phyloP scores from a whole-genome alignment of 2,113 vertebrate species.

The Lycocorax pyrrhopterus region DNA sequence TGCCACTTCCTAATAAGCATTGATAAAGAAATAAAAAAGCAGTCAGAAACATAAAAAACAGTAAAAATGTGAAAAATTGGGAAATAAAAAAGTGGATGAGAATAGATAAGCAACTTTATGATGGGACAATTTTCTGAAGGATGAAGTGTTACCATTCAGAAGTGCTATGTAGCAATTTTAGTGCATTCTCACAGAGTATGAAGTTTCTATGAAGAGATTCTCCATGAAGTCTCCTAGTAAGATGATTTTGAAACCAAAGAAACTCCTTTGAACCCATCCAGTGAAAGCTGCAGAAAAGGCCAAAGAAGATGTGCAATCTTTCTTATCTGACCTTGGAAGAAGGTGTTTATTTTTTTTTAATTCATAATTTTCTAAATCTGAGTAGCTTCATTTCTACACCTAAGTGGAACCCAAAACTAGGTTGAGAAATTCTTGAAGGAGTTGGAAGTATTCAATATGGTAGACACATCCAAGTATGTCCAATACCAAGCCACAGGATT shows the following conservation, averaged over 20 bases:
- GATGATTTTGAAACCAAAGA: background rate
- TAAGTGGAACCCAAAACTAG: background rate
- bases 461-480: background rate
- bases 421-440: background rate
- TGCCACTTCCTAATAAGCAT: background rate
- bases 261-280: background rate
- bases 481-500: background rate
- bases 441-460: background rate
- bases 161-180: background rate
- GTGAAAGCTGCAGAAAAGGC: background rate
- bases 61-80: background rate
- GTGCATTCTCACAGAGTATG: background rate
- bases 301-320: background rate
- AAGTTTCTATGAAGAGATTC: background rate
- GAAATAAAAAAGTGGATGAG: background rate
- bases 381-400: background rate
- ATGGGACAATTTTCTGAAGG: background rate
- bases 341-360: background rate
- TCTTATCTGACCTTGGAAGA: background rate
- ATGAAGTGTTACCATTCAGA: background rate
- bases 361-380: background rate
- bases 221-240: background rate
- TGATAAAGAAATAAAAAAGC: conserved; percentile 2
- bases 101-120: background rate
- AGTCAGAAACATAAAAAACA: background rate